Evolutionary conservation across 2,797 vertebrate genomes (phyloP), one percentile per base, ranked within the genome.

Genomic region (Mus caroli): DNA sequence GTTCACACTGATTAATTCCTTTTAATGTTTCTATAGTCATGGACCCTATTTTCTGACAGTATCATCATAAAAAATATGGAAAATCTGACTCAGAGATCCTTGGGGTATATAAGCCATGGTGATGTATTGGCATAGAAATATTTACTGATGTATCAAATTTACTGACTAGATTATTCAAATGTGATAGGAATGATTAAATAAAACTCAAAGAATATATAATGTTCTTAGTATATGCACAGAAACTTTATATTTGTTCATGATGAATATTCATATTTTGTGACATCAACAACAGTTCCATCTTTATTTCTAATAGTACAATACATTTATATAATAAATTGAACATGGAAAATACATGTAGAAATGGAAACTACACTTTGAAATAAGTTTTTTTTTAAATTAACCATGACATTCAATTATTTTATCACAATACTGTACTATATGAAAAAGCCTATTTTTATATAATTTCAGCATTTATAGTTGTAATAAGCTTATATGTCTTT

Each of bases 281-380:
- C 37, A 60, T 40, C 10, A 75, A 43, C 8, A 9, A 83, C 9
- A 95, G 40, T 88, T 64, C 0, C 3, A 73, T 17, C 31, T 34
- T 86, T 93, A 67, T 82, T 73, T 13, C 73, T 89, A 88, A 88
- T 77, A 91, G 88, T 46, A 75, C 6, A 62, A 0, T 4, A 82
- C 58, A n/a, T 7, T 94, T 86, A 58, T 43, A 76, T 6, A 90
- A 82, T 46, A 91, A 62, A 93, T 87, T 86, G n/a, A 90, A 77
- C 14, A 82, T 62, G 11, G 31, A 9, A 90, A 58, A 87, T 54
- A 80, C 1, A 84, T 22, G 7, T 5, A 56, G 13, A 28, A 95
- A 91, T 67, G 0, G 24, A 94, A 77, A 78, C 17, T 67, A 50
- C 3, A 90, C 24, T 67, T 91, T 56, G 40, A 94, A 83, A 73